Evolutionary conservation across 2,888 invertebrate species (phyloP).

Genomic region (Drosophila merina): DNA sequence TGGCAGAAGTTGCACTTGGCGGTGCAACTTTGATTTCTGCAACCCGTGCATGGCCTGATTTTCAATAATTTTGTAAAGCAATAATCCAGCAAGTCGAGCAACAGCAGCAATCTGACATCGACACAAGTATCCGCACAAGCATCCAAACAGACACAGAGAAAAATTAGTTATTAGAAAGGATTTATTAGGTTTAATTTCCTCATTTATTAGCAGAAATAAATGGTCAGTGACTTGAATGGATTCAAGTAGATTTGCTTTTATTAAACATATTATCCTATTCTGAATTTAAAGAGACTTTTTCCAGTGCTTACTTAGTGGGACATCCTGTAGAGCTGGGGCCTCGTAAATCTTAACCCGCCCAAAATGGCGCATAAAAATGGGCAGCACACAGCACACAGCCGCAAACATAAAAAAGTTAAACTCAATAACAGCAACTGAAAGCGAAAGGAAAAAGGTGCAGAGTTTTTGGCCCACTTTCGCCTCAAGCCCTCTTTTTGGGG

Average conservation of each 20-base stretch:
- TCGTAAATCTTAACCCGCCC: conserved; percentile 58
- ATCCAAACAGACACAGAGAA: background rate
- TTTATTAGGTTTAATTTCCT: background rate
- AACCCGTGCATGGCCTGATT: conserved; percentile 68
- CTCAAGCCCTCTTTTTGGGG: conserved; percentile 8
- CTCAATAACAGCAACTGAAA: conserved; percentile 18
- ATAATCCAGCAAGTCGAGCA: conserved; percentile 63
- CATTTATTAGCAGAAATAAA: background rate
- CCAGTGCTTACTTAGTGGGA: conserved; percentile 18
- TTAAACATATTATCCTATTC: too few relatives aligned
- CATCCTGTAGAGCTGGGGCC: conserved; percentile 30
- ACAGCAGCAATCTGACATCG: conserved; percentile 28
- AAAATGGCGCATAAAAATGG: conserved; percentile 60
- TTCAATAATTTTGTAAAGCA: conserved; percentile 73
- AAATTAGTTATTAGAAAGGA: background rate
- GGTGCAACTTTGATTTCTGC: conserved; percentile 58
- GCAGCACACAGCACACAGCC: conserved; percentile 11
- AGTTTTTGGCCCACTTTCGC: conserved; percentile 21
- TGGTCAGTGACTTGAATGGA: too few relatives aligned
- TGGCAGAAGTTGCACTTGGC: conserved; percentile 46
- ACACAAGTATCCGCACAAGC: background rate
- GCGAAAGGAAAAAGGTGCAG: conserved; percentile 29
- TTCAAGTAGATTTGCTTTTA: too few relatives aligned
- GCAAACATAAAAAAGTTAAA: conserved; percentile 34
- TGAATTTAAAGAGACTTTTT: background rate